phyloP scores from a whole-genome alignment of 2,888 invertebrate species.

The Scaptomyza polygonia region DNA sequence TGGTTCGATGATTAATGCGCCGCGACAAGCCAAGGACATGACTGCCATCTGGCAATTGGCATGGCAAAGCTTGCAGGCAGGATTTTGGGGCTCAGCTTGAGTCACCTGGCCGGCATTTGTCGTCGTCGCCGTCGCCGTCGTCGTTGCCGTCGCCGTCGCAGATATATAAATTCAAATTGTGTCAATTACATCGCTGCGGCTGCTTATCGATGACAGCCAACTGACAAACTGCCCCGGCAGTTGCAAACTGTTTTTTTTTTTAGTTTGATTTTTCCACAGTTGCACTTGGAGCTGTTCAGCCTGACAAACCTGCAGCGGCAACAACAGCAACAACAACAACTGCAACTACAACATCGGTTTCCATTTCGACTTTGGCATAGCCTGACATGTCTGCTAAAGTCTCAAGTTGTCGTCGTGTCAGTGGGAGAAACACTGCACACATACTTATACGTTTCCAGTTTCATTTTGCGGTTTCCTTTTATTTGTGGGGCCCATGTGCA shows the following conservation, averaged over 20 bases:
- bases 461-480: slow-evolving; percentile 35
- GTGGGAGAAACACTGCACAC: slow-evolving; percentile 39
- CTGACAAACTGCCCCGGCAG: slow-evolving; percentile 65
- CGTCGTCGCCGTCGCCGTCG: slow-evolving; percentile 14
- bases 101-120: slow-evolving; percentile 61
- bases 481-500: slow-evolving; percentile 8
- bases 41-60: slow-evolving; percentile 11
- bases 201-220: slow-evolving; percentile 69
- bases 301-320: slow-evolving; percentile 65
- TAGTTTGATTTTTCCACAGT: slow-evolving; percentile 24
- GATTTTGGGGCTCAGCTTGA: slow-evolving; percentile 61
- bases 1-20: slow-evolving; percentile 71
- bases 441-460: slow-evolving; percentile 36
- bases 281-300: slow-evolving; percentile 56
- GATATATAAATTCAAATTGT: slow-evolving; percentile 79
- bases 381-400: slow-evolving; percentile 70
- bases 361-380: slow-evolving; percentile 52
- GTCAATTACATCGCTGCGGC: slow-evolving; percentile 75
- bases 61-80: slow-evolving; percentile 32
- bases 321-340: slow-evolving; percentile 16
- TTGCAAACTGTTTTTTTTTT: slow-evolving; percentile 1
- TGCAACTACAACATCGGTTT: slow-evolving; percentile 43
- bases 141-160: slow-evolving; percentile 16
- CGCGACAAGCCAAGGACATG: slow-evolving; percentile 75
- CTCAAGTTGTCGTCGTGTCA: slow-evolving; percentile 67